Evolutionary conservation across 2,797 vertebrate genomes (phyloP).

Genomic region (Phoeniculus purpureus): DNA sequence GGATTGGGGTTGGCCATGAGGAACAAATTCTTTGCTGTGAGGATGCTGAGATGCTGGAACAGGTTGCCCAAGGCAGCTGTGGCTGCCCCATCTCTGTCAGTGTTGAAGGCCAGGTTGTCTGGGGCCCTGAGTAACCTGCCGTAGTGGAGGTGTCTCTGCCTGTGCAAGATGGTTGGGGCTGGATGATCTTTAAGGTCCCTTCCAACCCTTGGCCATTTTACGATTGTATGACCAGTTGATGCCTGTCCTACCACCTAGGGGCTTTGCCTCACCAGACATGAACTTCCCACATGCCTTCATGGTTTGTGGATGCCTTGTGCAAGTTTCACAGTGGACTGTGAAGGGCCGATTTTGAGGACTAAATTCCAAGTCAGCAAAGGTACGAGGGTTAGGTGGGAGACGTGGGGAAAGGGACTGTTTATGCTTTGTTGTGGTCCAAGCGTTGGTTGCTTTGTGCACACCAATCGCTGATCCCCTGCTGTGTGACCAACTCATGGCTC

Average conservation of each 20-base stretch:
- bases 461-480: accelerated
- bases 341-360: neutral
- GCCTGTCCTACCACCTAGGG: neutral
- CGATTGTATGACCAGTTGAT: neutral
- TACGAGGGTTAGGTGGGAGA: neutral
- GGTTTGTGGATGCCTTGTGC: accelerated
- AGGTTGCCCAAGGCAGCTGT: too few relatives aligned
- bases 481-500: neutral
- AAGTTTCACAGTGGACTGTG: neutral
- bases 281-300: neutral
- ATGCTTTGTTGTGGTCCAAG: neutral
- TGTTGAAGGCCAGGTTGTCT: too few relatives aligned
- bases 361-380: neutral
- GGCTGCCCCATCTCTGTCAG: too few relatives aligned
- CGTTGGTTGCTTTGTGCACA: neutral
- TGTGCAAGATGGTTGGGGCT: too few relatives aligned
- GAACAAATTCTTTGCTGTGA: too few relatives aligned
- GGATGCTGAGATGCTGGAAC: too few relatives aligned
- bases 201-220: too few relatives aligned
- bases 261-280: neutral
- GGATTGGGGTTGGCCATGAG: too few relatives aligned
- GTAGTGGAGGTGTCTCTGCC: too few relatives aligned
- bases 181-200: too few relatives aligned
- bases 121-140: too few relatives aligned
- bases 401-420: neutral